Percentiles rank a stretch among this genome's conserved stretches.
Evolutionary conservation across 2,797 vertebrate genomes (phyloP).

Genomic region (Hybognathus amarus): DNA sequence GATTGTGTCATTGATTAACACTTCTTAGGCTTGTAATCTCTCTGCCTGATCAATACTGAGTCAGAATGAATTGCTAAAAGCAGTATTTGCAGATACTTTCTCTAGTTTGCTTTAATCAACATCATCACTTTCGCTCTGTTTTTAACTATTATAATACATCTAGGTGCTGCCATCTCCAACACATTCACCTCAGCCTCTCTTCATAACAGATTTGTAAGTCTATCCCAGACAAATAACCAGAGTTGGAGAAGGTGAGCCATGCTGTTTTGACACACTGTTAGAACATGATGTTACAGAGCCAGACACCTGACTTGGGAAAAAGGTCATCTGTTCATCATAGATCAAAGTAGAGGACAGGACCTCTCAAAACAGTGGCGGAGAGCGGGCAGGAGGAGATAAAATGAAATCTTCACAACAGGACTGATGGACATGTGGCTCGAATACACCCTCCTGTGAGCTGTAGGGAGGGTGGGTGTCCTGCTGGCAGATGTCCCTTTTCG

Average conservation of each 20-base stretch:
- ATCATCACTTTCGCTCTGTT: not conserved
- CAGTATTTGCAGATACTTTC: slow-evolving; percentile 22
- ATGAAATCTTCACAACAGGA: slow-evolving; percentile 75
- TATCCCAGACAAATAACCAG: slow-evolving; percentile 72
- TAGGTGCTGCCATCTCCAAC: slow-evolving; percentile 47
- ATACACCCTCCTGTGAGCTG: slow-evolving; percentile 80
- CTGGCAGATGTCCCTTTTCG: slow-evolving; percentile 78
- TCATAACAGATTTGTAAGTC: slow-evolving; percentile 77
- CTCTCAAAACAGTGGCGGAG: slow-evolving; percentile 71
- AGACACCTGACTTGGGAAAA: slow-evolving; percentile 83
- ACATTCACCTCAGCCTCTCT: slow-evolving; percentile 71
- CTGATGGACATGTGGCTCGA: slow-evolving; percentile 81
- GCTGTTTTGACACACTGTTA: slow-evolving; percentile 75
- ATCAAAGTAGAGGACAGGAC: slow-evolving; percentile 63
- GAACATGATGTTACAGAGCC: slow-evolving; percentile 75
- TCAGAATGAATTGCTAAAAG: slow-evolving; percentile 35
- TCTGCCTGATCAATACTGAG: slow-evolving; percentile 28
- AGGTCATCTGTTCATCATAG: slow-evolving; percentile 82
- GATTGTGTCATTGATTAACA: slow-evolving; percentile 44
- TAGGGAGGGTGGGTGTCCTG: slow-evolving; percentile 77
- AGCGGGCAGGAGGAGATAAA: slow-evolving; percentile 69
- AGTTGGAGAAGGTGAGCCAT: slow-evolving; percentile 67
- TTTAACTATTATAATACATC: slow-evolving; percentile 10
- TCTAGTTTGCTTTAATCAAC: slow-evolving; percentile 27
- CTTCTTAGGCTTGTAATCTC: slow-evolving; percentile 40